Evolutionary conservation across 2,888 invertebrate species (phyloP), one percentile per base, ranked within the genome.

Genomic region (Loripinus fragilis): DNA sequence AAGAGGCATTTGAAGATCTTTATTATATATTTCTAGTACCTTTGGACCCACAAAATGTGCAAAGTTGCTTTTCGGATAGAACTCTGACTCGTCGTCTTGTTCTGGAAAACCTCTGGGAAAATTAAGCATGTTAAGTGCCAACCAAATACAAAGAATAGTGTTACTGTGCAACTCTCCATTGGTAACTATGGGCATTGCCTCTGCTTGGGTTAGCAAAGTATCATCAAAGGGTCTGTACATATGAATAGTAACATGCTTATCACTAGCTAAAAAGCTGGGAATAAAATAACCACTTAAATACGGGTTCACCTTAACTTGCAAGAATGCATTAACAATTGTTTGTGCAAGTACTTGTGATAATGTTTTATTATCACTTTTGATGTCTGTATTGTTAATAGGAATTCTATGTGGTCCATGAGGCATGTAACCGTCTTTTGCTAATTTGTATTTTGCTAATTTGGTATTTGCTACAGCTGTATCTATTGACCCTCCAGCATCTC

Each of bases 261-360:
- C 48, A 48, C 48, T 48, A n/a, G 48, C 48, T 48, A 48, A 48
- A 48, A 48, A 48, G 17, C n/a, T 48, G n/a, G n/a, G n/a, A n/a
- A n/a, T n/a, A n/a, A n/a, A n/a, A n/a, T n/a, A n/a, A n/a, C n/a
- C n/a, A n/a, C n/a, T 48, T 48, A 48, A 48, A 8, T 20, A 8
- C 5, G 48, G 48, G n/a, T 48, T 48, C 48, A 48, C 12, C 48
- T 48, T 48, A 48, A 48, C 48, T 48, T 48, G 48, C 48, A 48
- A 48, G 48, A 48, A 48, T 48, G 48, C 48, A 48, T 48, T 48
- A 15, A 48, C 48, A 20, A 48, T 48, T 48, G 48, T 48, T 48
- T 48, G 48, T 20, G 48, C 48, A 20, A 48, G 48, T 15, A 48
- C 48, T 20, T 48, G 12, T 48, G 48, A 48, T 48, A 48, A 48